These are phyloP conservation scores for Hemiscyllium ocellatum DNA, from an alignment of 2,113 vertebrate genomes.

Conservation along the genomic window DNA sequence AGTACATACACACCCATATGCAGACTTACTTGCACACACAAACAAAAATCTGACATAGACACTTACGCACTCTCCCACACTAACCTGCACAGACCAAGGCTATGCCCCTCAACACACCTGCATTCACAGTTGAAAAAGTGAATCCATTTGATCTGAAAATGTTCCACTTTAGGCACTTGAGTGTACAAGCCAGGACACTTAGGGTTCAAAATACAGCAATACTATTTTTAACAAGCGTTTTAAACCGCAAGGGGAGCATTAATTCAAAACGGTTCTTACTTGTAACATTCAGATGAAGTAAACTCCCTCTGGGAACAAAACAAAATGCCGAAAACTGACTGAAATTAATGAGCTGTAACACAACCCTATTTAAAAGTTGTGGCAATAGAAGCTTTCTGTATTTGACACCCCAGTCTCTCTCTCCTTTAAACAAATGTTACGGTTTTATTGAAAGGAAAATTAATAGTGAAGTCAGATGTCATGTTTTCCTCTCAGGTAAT, in stretches of 20 bases:
- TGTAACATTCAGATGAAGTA: neutral
- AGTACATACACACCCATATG: rapidly evolving
- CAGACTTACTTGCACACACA: neutral
- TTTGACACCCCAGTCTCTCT: neutral
- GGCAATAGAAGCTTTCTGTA: conserved; percentile 5
- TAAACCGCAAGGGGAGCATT: neutral
- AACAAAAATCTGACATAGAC: neutral
- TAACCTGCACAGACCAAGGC: no score
- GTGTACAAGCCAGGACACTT: neutral
- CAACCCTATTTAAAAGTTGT: conserved; percentile 10
- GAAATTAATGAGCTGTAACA: conserved; percentile 34
- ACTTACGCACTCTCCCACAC: neutral
- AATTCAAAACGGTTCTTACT: neutral
- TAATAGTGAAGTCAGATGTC: neutral
- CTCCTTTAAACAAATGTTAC: conserved; percentile 4
- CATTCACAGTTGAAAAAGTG: neutral
- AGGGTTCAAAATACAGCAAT: neutral
- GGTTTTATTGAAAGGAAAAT: conserved; percentile 7
- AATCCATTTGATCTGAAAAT: neutral
- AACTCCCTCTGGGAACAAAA: conserved; percentile 25
- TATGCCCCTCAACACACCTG: neutral
- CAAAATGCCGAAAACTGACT: neutral
- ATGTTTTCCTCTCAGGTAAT: neutral
- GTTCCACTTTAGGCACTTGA: conserved; percentile 15
- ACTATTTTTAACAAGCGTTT: neutral